Evolutionary conservation across 1,140 invertebrate genomes (phyloP), one percentile per base, ranked within the genome.

Genomic region (Theocolax elegans): DNA sequence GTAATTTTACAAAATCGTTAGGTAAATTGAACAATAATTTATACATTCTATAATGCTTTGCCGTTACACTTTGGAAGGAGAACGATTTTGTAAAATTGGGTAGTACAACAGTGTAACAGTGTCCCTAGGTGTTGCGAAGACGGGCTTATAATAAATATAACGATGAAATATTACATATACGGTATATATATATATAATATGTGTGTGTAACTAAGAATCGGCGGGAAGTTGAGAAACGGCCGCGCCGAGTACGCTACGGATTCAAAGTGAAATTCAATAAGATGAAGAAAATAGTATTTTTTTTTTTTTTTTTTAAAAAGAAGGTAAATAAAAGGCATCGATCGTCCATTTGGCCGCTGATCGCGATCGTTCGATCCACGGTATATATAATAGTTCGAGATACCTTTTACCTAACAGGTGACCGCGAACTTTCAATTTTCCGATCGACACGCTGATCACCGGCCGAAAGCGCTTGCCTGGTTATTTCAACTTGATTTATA

Each of bases 181-280:
- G 25, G 10, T 53, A 58, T 40, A 53, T 29, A 53, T 27, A 19
- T 63, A 25, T n/a, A n/a, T n/a, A n/a, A 56, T 54, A 44, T 46
- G 42, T 17, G 38, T 67, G 29, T 21, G 53, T 49, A 49, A 49
- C 23, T 25, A 25, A 48, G 17, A 38, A 59, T 35, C 19, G 42
- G 44, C 44, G 54, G 44, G 58, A 62, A 23, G 21, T 38, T 25
- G 48, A 54, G 27, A 21, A 12, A 51, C 3, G 35, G 15, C 27
- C 23, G 19, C 25, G 53, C 48, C 66, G 66, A 68, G 66, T 60
- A 68, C 35, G 56, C 38, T 35, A 46, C 9, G 54, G 38, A 12
- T 19, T 31, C 53, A 35, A n/a, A n/a, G n/a, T n/a, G n/a, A n/a
- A n/a, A n/a, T n/a, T n/a, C 12, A 3, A 19, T 21, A n/a, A n/a